Evolutionary conservation across 2,797 vertebrate genomes (phyloP).

Genomic region (Xenentodon cancila): DNA sequence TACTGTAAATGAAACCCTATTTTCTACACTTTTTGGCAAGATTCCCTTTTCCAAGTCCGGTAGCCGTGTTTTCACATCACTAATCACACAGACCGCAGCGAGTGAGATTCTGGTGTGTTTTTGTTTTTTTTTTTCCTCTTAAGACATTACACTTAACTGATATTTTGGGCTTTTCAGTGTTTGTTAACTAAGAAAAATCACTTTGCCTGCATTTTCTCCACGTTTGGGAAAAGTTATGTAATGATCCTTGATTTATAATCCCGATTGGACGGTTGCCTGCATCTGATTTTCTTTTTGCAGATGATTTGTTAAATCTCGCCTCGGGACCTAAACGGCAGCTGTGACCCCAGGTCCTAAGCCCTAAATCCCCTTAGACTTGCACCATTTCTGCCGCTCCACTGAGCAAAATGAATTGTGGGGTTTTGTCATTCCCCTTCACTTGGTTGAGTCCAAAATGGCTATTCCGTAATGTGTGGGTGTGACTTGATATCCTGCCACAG

Average conservation of each 20-base stretch:
- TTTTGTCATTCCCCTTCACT: constrained; percentile 46
- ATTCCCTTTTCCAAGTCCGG: constrained; percentile 32
- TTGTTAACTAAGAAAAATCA: background rate
- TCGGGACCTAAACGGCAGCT: constrained; percentile 24
- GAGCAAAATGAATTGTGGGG: constrained; percentile 53
- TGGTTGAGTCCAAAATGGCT: constrained; percentile 52
- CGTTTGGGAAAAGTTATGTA: background rate
- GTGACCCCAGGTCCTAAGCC: constrained; percentile 53
- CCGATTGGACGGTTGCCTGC: constrained; percentile 11
- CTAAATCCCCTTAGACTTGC: constrained; percentile 61
- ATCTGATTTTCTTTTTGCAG: constrained; percentile 44
- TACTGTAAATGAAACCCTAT: constrained; percentile 49
- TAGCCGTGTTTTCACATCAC: constrained; percentile 49
- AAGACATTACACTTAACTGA: background rate
- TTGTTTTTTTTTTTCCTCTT: constrained; percentile 29
- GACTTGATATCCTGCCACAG: constrained; percentile 41
- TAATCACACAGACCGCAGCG: constrained; percentile 24
- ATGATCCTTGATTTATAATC: background rate
- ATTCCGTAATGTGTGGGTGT: constrained; percentile 23
- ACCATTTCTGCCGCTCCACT: constrained; percentile 31
- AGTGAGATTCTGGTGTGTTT: constrained; percentile 36
- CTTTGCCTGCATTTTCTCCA: background rate
- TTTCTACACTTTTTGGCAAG: constrained; percentile 12
- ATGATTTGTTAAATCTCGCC: constrained; percentile 55
- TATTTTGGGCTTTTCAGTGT: background rate